Evolutionary conservation across 2,888 invertebrate genomes (phyloP).

Genomic region (Pherbina coryleti): DNA sequence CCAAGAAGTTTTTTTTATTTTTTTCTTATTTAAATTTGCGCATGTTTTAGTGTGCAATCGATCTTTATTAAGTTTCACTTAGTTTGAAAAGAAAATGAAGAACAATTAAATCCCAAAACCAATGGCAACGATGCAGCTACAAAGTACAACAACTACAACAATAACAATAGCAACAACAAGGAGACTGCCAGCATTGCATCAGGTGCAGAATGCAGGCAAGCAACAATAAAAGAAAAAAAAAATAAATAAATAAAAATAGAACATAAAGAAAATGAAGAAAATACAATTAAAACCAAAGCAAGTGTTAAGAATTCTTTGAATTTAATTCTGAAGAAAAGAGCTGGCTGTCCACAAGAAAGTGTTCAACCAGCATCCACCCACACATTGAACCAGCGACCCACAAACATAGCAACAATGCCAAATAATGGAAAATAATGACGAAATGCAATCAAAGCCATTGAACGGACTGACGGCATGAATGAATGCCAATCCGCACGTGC

Average conservation of each 20-base stretch:
- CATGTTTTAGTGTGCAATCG: slow-evolving; percentile 20
- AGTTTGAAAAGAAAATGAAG: slow-evolving; percentile 12
- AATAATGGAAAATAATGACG: neutral
- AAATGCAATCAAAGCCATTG: neutral
- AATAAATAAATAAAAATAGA: too few species aligned
- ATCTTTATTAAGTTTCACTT: slow-evolving; percentile 28
- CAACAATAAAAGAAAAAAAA: too few species aligned
- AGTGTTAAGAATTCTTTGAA: neutral
- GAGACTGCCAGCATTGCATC: neutral
- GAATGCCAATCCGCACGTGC: too few species aligned
- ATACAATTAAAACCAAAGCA: neutral
- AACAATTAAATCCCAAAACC: slow-evolving; percentile 17
- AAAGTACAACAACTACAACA: neutral
- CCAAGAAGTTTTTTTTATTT: too few species aligned
- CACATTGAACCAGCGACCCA: neutral
- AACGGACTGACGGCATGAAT: neutral
- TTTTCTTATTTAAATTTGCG: neutral
- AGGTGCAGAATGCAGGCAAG: neutral
- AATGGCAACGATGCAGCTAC: neutral
- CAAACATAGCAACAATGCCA: neutral
- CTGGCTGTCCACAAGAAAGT: neutral
- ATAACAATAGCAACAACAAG: neutral
- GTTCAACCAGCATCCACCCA: neutral
- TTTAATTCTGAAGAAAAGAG: neutral
- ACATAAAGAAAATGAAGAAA: neutral